These are phyloP conservation scores for Dryobates pubescens DNA, from an alignment of 2,797 vertebrate genomes.

Conservation along the genomic window DNA sequence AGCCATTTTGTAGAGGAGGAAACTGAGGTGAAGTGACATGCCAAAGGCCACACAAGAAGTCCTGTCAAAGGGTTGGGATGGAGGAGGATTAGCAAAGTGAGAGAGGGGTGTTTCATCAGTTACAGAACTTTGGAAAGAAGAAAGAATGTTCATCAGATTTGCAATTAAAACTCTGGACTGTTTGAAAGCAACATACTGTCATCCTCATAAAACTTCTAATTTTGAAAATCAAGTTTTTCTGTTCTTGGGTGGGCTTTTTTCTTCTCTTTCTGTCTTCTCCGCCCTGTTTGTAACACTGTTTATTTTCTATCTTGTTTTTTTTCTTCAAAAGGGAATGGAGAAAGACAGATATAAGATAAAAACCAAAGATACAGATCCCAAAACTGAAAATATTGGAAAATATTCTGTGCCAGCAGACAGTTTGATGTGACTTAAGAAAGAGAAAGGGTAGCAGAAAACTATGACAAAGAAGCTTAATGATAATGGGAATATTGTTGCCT, in stretches of 20 bases:
- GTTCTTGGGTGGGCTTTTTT: not conserved
- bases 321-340: not conserved
- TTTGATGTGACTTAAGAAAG: not conserved
- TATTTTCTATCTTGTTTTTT: not conserved
- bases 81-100: slow-evolving; percentile 40
- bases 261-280: not conserved
- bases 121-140: slow-evolving; percentile 12
- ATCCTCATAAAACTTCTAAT: not conserved
- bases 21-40: slow-evolving; percentile 59
- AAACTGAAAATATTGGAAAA: not conserved
- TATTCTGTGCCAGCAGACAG: not conserved
- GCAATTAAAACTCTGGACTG: not conserved
- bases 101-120: not conserved
- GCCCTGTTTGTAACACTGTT: not conserved
- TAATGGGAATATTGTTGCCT: not conserved
- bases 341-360: not conserved
- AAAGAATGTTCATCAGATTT: not conserved
- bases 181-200: not conserved
- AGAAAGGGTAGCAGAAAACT: not conserved
- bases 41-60: slow-evolving; percentile 71
- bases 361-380: not conserved
- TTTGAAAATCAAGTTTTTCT: not conserved
- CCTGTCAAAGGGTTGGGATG: slow-evolving; percentile 14
- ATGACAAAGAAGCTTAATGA: not conserved
- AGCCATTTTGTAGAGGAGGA: slow-evolving; percentile 67